phyloP scores from a whole-genome alignment of 2,888 invertebrate genomes.

The Trilocha varians region DNA sequence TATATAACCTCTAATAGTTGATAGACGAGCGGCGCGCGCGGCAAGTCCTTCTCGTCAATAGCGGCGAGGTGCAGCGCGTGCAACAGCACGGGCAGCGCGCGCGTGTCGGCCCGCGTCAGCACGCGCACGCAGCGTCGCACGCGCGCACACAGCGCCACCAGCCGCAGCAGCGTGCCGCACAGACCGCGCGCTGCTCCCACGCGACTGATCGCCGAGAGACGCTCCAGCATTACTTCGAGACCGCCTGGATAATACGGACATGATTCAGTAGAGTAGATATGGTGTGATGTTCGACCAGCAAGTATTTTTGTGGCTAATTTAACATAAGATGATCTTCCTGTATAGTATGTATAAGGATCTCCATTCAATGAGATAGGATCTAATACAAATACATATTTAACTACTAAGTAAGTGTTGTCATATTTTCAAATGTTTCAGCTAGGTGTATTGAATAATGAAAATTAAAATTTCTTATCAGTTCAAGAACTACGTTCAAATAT shows the following conservation, averaged over 20 bases:
- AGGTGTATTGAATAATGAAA: no score
- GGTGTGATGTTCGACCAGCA: no score
- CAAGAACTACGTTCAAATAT: no score
- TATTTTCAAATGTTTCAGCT: no score
- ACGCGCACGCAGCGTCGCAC: slow-evolving; percentile 91
- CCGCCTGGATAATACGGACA: slow-evolving; percentile 47
- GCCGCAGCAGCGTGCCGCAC: slow-evolving; percentile 89
- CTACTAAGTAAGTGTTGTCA: no score
- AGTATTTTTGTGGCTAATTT: no score
- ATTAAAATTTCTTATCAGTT: no score
- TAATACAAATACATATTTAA: no score
- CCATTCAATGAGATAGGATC: no score
- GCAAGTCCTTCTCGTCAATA: slow-evolving; percentile 75
- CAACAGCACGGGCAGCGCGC: slow-evolving; percentile 86
- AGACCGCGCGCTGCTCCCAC: slow-evolving; percentile 90
- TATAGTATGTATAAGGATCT: no score
- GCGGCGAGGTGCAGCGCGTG: slow-evolving; percentile 84
- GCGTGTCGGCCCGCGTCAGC: slow-evolving; percentile 87
- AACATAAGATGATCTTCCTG: no score
- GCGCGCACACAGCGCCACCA: slow-evolving; percentile 92
- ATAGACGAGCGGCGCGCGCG: slow-evolving; percentile 87
- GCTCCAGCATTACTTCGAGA: slow-evolving; percentile 84
- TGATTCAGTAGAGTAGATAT: no score
- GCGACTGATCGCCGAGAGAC: slow-evolving; percentile 89
- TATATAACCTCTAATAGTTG: slow-evolving; percentile 83